Base-by-base conservation (phyloP, 2,113 vertebrate genomes). In the Suncus etruscus region DNA sequence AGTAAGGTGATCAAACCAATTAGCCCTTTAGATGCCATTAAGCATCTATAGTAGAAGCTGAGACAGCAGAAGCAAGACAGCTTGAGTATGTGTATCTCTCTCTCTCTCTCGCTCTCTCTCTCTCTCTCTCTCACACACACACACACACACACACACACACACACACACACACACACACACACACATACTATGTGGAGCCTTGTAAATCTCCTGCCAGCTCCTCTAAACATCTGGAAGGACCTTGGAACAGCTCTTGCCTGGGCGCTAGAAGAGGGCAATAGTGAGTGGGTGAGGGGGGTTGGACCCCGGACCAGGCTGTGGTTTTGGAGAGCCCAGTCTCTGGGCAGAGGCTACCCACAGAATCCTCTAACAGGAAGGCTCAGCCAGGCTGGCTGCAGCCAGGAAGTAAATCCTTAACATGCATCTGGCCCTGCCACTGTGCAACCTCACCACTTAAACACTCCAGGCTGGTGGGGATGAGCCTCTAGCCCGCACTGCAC, bases 401-500 rank as follows among this genome's bases (percentile, higher is more conserved):
- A 91, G 93, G 95, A 95, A 96, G 93, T 94, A 94, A 95, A 95
- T 90, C 93, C 93, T 96, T 96, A 97, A 97, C 95, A 95, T 94
- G 90, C 95, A 88, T 90, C 90, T 94, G 93, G 91, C 78, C 95
- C 91, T 39, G 2, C 32, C 61, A 83, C 88, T 84, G 61, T 32
- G 66, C 90, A 90, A 87, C 92, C 70, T 94, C 93, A 94, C 94
- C 94, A 27, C 95, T 96, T 97, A 97, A 97, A 96, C 96, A 97
- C 94, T 92, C 87, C 86, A 11, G 75, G 85, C 65, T 14, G 11
- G 79, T 31, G 61, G 87, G 90, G 92, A 91, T 0, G 18, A 89
- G 85, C 94, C 83, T 88, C 74, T 87, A 69, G 90, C 78, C 87
- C 32, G 2, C 89, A 77, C 74, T 86, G 69, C 83, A 88, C 15